These are phyloP conservation scores for Boulengeromyrus knoepffleri DNA, from an alignment of 2,113 vertebrate genomes.

Conservation along the genomic window DNA sequence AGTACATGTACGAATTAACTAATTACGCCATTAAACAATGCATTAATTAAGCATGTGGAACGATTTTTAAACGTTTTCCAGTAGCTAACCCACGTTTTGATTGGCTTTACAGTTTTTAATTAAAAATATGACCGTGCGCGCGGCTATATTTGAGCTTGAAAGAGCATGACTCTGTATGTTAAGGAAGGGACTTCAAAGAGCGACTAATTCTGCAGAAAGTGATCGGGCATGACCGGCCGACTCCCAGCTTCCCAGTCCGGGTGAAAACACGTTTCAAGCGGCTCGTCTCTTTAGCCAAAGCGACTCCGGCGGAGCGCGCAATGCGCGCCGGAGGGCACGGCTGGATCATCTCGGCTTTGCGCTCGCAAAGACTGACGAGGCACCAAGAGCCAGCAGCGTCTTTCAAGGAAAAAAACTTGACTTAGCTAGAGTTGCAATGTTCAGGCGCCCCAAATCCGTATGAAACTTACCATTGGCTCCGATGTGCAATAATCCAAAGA, in stretches of 20 bases:
- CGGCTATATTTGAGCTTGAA: not conserved
- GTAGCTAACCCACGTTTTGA: not conserved
- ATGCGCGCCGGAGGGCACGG: not conserved
- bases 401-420: not conserved
- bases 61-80: not conserved
- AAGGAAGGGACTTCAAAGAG: not conserved
- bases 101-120: not conserved
- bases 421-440: not conserved
- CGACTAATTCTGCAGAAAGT: not conserved
- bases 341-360: not conserved
- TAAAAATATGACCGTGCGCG: not conserved
- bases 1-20: not conserved
- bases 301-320: not conserved
- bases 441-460: not conserved
- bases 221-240: not conserved
- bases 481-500: slow-evolving; percentile 13
- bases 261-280: not conserved
- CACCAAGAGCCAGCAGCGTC: not conserved
- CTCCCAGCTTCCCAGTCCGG: not conserved
- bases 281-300: not conserved
- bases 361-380: not conserved
- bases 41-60: not conserved
- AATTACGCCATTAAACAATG: slow-evolving; percentile 1
- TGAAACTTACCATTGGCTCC: slow-evolving; percentile 3
- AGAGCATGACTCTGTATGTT: not conserved